Evolutionary conservation across 2,797 vertebrate species (phyloP).

Genomic region (Scomberomorus guttatus): DNA sequence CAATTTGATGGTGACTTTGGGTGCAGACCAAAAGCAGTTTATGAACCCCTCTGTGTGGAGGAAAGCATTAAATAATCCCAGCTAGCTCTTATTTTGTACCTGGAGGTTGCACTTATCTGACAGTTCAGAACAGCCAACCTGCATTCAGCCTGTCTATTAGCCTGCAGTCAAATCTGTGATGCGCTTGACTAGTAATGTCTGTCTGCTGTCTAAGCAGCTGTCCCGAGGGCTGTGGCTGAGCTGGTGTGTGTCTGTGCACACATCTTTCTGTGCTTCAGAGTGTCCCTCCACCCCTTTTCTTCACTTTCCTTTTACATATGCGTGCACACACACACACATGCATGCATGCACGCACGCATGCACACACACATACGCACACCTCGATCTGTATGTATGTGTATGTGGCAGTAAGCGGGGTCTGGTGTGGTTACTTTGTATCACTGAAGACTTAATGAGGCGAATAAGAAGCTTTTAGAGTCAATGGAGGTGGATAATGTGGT

Average conservation of each 20-base stretch:
- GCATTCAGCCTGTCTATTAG: slow-evolving; percentile 65
- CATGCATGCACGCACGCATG: slow-evolving; percentile 11
- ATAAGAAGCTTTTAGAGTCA: slow-evolving; percentile 86
- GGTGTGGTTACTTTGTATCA: slow-evolving; percentile 82
- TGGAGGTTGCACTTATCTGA: slow-evolving; percentile 42
- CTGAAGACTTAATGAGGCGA: slow-evolving; percentile 86
- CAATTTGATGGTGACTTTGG: slow-evolving; percentile 16
- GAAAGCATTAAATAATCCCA: slow-evolving; percentile 31
- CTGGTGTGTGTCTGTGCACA: slow-evolving; percentile 49
- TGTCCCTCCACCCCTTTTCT: slow-evolving; percentile 10
- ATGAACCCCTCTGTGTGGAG: slow-evolving; percentile 5
- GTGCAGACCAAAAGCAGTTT: slow-evolving; percentile 20
- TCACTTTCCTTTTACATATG: slow-evolving; percentile 19
- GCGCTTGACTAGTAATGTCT: slow-evolving; percentile 70
- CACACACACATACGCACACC: slow-evolving; percentile 20
- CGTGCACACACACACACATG: slow-evolving; percentile 11
- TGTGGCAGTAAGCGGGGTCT: slow-evolving; percentile 63
- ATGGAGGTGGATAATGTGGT: slow-evolving; percentile 83
- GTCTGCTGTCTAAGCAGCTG: slow-evolving; percentile 71
- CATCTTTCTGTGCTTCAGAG: slow-evolving; percentile 32
- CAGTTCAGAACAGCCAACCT: slow-evolving; percentile 40
- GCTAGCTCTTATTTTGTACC: slow-evolving; percentile 43
- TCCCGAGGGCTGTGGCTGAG: slow-evolving; percentile 59
- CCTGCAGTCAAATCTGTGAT: slow-evolving; percentile 70
- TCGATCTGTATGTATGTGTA: slow-evolving; percentile 41